Conservation (phyloP, 2,888 invertebrate species). For the Tachina grossa region DNA sequence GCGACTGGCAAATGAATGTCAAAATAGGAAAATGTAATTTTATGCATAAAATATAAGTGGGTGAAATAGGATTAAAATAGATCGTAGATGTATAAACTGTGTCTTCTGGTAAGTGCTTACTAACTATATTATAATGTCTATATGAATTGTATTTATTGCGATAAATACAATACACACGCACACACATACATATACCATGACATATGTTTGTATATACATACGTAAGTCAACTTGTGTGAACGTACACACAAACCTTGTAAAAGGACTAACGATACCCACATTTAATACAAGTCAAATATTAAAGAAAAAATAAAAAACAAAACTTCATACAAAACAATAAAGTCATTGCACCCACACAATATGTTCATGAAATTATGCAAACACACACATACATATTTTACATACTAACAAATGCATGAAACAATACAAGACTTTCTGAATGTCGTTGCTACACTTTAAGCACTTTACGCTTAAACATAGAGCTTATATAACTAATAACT, state of each 20-base stretch:
- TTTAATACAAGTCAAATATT: conserved; percentile 45
- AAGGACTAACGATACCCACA: conserved; percentile 15
- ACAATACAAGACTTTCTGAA: conserved; percentile 39
- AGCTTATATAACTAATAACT: conserved; percentile 57
- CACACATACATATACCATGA: background rate
- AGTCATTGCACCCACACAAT: conserved; percentile 68
- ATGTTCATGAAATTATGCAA: conserved; percentile 7
- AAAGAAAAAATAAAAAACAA: conserved; percentile 11
- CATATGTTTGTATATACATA: background rate
- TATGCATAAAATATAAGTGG: conserved; percentile 60
- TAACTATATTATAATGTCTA: conserved; percentile 44
- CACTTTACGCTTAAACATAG: conserved; percentile 27
- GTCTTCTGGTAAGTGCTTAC: conserved; percentile 27
- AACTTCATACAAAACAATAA: conserved; percentile 47
- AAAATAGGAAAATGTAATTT: conserved; percentile 64
- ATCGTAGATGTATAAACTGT: conserved; percentile 35
- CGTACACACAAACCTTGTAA: background rate
- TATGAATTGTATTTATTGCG: conserved; percentile 44
- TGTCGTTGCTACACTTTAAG: conserved; percentile 47
- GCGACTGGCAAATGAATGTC: conserved; percentile 63
- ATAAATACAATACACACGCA: conserved; percentile 23
- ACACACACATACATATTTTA: background rate
- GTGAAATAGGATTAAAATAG: conserved; percentile 66
- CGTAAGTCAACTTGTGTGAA: conserved; percentile 2
- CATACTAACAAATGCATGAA: conserved; percentile 14